Evolutionary conservation across 1,140 invertebrate genomes (phyloP).

Genomic region (Anthonomus grandis): DNA sequence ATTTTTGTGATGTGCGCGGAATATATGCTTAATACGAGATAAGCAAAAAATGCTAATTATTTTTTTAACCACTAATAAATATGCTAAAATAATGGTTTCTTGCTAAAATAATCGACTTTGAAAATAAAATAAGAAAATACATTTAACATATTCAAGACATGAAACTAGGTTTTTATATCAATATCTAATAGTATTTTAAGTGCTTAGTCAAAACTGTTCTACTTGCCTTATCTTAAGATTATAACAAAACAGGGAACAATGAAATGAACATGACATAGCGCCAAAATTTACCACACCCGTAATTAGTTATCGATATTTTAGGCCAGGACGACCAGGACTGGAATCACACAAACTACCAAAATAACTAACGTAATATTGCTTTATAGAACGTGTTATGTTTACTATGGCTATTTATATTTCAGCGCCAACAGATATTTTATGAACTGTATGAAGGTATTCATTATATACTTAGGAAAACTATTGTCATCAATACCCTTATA

Average conservation of each 20-base stretch:
- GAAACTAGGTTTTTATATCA: neutral
- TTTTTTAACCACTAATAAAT: no score
- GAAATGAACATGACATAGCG: constrained; percentile 15
- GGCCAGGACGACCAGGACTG: neutral
- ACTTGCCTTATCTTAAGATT: constrained; percentile 37
- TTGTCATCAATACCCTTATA: no score
- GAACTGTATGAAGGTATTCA: no score
- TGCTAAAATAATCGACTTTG: no score
- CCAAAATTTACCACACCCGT: neutral
- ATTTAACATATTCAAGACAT: no score
- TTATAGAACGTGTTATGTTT: neutral
- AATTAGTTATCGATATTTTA: neutral
- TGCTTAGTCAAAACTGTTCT: neutral
- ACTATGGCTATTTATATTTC: constrained; percentile 5
- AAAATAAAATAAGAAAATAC: no score
- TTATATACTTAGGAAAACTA: no score
- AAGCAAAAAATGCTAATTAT: no score
- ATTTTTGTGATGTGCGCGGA: no score
- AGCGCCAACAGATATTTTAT: no score
- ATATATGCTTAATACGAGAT: no score
- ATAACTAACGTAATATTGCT: neutral
- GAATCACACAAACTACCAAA: neutral
- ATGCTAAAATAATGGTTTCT: no score
- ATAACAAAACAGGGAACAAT: constrained; percentile 31
- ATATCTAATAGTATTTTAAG: neutral